A percentile compares a stretch with the other conserved stretches of the same genome.
Evolutionary conservation across 1,140 invertebrate genomes (phyloP).

Genomic region (Nylanderia fulva): DNA sequence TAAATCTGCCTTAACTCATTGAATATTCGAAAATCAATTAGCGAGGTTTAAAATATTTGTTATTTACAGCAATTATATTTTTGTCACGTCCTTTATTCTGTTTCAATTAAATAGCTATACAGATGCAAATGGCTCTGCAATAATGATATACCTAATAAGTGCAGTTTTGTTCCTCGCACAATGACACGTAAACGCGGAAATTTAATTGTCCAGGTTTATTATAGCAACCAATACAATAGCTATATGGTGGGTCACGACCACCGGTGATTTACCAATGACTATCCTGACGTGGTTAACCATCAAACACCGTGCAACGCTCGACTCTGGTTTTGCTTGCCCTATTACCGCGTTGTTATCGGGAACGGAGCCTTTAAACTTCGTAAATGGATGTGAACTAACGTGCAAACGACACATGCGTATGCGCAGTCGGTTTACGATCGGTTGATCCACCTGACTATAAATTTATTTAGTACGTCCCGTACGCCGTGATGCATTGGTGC

Average conservation of each 20-base stretch:
- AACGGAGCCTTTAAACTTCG: constrained; percentile 45
- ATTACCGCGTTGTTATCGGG: constrained; percentile 46
- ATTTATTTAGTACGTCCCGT: constrained; percentile 25
- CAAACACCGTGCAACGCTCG: background rate
- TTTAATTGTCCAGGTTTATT: background rate
- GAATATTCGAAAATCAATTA: background rate
- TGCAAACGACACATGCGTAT: constrained; percentile 55
- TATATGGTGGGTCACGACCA: background rate
- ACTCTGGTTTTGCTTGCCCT: constrained; percentile 41
- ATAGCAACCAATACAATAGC: background rate
- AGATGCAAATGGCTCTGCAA: background rate
- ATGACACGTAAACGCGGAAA: background rate
- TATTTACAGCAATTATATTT: background rate
- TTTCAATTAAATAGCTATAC: too few relatives aligned
- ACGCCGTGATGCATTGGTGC: background rate
- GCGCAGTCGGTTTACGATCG: constrained; percentile 59
- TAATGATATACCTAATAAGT: background rate
- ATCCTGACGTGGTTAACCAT: constrained; percentile 14
- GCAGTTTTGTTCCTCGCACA: background rate
- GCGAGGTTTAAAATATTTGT: background rate
- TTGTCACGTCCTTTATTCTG: too few relatives aligned
- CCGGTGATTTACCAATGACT: constrained; percentile 2
- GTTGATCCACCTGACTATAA: constrained; percentile 57
- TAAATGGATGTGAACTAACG: constrained; percentile 42
- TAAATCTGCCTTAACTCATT: background rate